Conservation (phyloP, 2,888 invertebrate genomes). For the Lithophane leautieri region DNA sequence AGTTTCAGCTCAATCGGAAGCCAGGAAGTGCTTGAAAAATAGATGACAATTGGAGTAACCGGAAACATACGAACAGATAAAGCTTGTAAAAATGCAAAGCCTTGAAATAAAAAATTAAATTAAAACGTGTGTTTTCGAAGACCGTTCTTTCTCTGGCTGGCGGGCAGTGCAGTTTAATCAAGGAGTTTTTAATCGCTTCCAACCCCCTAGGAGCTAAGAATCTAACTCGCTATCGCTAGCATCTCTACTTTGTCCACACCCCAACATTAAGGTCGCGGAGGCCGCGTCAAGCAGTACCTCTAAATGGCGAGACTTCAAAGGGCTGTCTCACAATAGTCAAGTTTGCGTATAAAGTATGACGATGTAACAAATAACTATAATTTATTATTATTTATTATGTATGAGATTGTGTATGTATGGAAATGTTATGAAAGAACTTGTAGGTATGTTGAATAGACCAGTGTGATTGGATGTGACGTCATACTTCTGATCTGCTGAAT, state of each 20-base stretch:
- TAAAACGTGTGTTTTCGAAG: too few species aligned
- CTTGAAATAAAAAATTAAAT: too few species aligned
- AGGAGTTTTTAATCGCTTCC: too few species aligned
- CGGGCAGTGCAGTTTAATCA: too few species aligned
- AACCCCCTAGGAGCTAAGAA: too few species aligned
- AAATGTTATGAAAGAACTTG: conserved; percentile 32
- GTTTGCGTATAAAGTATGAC: conserved; percentile 28
- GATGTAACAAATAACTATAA: conserved; percentile 46
- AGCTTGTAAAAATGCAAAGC: too few species aligned
- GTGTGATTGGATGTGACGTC: not conserved
- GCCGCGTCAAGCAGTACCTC: conserved; percentile 19
- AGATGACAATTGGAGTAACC: too few species aligned
- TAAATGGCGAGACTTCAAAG: conserved; percentile 48
- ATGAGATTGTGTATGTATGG: conserved; percentile 20
- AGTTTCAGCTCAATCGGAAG: too few species aligned
- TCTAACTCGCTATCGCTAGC: conserved; percentile 24
- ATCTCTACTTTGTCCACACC: not conserved
- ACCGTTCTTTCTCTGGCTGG: too few species aligned
- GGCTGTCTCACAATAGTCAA: conserved; percentile 43
- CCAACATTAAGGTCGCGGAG: conserved; percentile 40
- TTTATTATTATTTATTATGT: conserved; percentile 41
- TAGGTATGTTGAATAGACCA: conserved; percentile 2
- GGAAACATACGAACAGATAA: too few species aligned
- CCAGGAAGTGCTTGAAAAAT: too few species aligned
- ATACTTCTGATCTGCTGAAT: not conserved